These are phyloP conservation scores for Malurus leucopterus DNA, from an alignment of 2,797 vertebrate genomes.

Conservation along the genomic window DNA sequence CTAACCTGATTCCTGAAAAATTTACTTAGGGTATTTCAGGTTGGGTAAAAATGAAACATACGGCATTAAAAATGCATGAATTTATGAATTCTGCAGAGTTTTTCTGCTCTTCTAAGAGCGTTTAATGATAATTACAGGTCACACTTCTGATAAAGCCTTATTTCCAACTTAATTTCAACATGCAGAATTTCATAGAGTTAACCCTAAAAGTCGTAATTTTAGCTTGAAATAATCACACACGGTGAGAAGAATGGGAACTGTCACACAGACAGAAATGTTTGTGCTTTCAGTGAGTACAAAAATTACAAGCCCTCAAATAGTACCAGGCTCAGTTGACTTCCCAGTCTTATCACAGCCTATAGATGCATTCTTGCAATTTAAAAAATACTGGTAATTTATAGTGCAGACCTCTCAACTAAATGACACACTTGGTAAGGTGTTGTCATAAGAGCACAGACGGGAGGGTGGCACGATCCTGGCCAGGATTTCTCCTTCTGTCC, in stretches of 20 bases:
- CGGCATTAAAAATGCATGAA: neutral
- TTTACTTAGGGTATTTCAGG: neutral
- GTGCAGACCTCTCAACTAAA: neutral
- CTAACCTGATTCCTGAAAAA: neutral
- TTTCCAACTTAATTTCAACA: neutral
- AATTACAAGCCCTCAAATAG: neutral
- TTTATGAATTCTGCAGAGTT: neutral
- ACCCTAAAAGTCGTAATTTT: neutral
- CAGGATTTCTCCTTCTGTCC: neutral
- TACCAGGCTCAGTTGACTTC: neutral
- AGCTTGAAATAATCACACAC: neutral
- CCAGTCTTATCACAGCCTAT: rapidly evolving
- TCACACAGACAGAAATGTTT: neutral
- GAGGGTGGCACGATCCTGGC: neutral
- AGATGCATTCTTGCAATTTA: neutral
- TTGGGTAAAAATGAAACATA: neutral
- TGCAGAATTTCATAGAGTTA: neutral
- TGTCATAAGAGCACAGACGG: neutral
- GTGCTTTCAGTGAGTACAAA: neutral
- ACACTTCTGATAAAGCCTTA: neutral
- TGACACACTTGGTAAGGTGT: rapidly evolving
- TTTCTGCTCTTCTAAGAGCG: neutral
- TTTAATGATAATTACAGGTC: neutral
- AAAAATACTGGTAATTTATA: neutral
- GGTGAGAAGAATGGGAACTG: neutral